These are phyloP conservation scores for Dendrolimus kikuchii DNA, from an alignment of 1,140 invertebrate species.

Conservation along the genomic window DNA sequence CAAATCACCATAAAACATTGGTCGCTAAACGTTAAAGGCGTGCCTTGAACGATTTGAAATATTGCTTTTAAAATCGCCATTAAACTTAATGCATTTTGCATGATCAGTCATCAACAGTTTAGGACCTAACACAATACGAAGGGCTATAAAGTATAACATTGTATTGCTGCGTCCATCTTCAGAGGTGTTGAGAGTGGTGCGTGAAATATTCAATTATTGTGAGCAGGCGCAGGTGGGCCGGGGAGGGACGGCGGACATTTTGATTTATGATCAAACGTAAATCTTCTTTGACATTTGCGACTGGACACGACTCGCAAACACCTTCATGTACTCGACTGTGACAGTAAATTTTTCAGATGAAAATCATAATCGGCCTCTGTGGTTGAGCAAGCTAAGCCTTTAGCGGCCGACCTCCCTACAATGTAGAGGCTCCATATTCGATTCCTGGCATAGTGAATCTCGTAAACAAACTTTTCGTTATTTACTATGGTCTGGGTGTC, in stretches of 20 bases:
- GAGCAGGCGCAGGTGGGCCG: conserved; percentile 55
- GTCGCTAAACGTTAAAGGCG: conserved; percentile 53
- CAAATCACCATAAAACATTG: conserved; percentile 69
- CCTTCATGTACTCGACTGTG: conserved; percentile 36
- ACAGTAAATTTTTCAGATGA: conserved; percentile 47
- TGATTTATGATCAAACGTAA: conserved; percentile 69
- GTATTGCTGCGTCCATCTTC: conserved; percentile 47
- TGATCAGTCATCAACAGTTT: conserved; percentile 70
- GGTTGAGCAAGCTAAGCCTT: too few relatives aligned
- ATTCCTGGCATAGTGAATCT: too few relatives aligned
- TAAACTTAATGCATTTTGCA: conserved; percentile 64
- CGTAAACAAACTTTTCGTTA: too few relatives aligned
- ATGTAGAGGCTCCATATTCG: too few relatives aligned
- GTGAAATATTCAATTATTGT: conserved; percentile 71
- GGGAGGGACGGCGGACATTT: conserved; percentile 50
- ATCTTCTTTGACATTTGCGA: conserved; percentile 67
- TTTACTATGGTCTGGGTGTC: too few relatives aligned
- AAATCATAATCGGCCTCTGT: too few relatives aligned
- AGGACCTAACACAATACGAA: conserved; percentile 66
- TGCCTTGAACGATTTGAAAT: conserved; percentile 63
- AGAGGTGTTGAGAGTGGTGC: conserved; percentile 66
- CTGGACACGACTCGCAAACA: conserved; percentile 37
- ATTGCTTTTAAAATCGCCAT: conserved; percentile 67
- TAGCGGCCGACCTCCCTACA: too few relatives aligned
- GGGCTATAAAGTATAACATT: conserved; percentile 64